phyloP scores from a whole-genome alignment of 1,140 invertebrate genomes.

The Vanessa tameamea region DNA sequence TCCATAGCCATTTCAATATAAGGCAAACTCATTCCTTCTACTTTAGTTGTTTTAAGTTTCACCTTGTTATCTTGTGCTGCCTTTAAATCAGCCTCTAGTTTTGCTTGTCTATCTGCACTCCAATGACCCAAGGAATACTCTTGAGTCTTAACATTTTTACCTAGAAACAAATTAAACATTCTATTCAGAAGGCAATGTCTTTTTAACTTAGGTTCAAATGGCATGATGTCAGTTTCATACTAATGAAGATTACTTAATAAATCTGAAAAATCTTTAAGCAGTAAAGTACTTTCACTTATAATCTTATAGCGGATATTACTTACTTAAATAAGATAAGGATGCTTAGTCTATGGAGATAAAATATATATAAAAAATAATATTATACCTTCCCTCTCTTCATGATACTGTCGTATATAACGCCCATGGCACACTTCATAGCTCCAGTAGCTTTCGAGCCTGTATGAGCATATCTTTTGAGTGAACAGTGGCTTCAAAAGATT shows the following conservation, averaged over 20 bases:
- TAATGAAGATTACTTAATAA: no score
- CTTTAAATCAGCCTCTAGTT: slow-evolving; percentile 78
- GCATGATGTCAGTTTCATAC: no score
- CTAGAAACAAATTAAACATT: slow-evolving; percentile 48
- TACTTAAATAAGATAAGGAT: no score
- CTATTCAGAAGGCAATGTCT: no score
- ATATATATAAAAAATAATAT: neutral
- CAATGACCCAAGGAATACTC: slow-evolving; percentile 91
- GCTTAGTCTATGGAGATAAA: no score
- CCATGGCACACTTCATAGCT: slow-evolving; percentile 98
- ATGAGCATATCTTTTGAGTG: slow-evolving; percentile 88
- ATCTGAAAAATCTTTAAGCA: no score
- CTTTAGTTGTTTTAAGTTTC: slow-evolving; percentile 84
- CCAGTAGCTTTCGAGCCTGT: slow-evolving; percentile 96
- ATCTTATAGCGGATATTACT: no score
- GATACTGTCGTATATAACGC: slow-evolving; percentile 93
- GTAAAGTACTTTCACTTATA: no score
- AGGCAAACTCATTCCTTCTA: slow-evolving; percentile 92
- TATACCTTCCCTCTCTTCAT: slow-evolving; percentile 93
- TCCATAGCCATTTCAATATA: slow-evolving; percentile 90
- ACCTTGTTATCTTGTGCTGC: slow-evolving; percentile 77
- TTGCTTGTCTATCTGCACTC: slow-evolving; percentile 83
- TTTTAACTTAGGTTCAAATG: no score
- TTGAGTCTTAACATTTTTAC: slow-evolving; percentile 89
- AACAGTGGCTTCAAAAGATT: slow-evolving; percentile 89